phyloP scores from a whole-genome alignment of 35 echinoderm and acorn worm genomes.

The Eucidaris tribuloides region DNA sequence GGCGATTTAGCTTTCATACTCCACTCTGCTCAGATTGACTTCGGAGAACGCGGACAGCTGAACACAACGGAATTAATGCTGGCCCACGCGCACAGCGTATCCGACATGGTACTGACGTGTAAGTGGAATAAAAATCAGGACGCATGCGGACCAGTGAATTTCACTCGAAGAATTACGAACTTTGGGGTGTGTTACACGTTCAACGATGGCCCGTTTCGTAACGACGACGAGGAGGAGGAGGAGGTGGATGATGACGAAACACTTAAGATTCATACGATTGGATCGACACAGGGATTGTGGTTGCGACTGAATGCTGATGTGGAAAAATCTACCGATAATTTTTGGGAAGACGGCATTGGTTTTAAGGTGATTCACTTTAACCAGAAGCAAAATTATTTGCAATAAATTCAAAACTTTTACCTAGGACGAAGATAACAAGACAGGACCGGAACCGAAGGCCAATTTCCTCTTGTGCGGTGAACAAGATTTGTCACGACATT shows the following conservation, averaged over 20 bases:
- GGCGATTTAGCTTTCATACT: neutral
- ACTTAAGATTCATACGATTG: constrained; percentile 5
- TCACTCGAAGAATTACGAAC: constrained; percentile 27
- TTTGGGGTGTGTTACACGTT: constrained; percentile 47
- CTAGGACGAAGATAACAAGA: too few relatives aligned
- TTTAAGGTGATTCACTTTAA: constrained; percentile 6
- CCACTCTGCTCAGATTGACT: neutral
- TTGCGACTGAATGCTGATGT: constrained; percentile 30
- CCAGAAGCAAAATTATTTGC: neutral
- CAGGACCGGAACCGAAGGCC: too few relatives aligned
- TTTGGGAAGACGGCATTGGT: neutral
- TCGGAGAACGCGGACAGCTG: neutral
- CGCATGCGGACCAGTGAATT: constrained; percentile 33
- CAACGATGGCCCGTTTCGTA: constrained; percentile 4
- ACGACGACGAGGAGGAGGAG: neutral
- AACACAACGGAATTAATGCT: neutral
- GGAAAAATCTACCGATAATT: neutral
- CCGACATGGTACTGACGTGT: constrained; percentile 43
- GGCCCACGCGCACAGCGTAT: constrained; percentile 6
- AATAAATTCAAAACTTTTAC: too few relatives aligned
- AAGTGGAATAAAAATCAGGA: neutral
- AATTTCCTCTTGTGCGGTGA: too few relatives aligned
- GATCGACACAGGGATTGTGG: neutral
- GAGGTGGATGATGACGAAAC: neutral
- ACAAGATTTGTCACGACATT: too few relatives aligned